Evolutionary conservation across 1,140 invertebrate species (phyloP).

Genomic region (Hydropsyche tenuis): DNA sequence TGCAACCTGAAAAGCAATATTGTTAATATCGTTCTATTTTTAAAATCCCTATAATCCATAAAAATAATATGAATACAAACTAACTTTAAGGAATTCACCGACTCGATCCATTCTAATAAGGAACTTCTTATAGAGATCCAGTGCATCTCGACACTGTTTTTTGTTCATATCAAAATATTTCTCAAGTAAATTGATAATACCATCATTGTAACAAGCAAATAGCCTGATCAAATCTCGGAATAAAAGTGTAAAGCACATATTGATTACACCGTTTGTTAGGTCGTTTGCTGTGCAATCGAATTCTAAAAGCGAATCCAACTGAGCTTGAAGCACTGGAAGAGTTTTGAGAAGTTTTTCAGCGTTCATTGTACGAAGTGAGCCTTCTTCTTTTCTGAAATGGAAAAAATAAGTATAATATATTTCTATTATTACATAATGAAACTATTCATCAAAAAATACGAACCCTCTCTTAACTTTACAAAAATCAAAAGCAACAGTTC

Average conservation of each 20-base stretch:
- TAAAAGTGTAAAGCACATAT: constrained; percentile 97
- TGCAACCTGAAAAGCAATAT: constrained; percentile 56
- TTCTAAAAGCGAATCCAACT: constrained; percentile 94
- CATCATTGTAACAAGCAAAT: constrained; percentile 99
- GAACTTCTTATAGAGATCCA: constrained; percentile 99
- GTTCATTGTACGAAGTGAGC: constrained; percentile 94
- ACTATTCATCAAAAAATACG: constrained; percentile 54
- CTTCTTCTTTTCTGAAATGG: constrained; percentile 89
- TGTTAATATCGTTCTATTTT: background rate
- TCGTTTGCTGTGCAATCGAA: constrained; percentile 98
- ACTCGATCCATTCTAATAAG: constrained; percentile 98
- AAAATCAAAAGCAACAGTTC: constrained; percentile 98
- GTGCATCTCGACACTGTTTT: constrained; percentile 95
- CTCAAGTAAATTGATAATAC: constrained; percentile 98
- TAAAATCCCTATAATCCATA: constrained; percentile 14
- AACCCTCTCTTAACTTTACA: constrained; percentile 99
- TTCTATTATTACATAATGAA: background rate
- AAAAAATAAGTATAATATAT: constrained; percentile 27
- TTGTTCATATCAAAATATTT: constrained; percentile 99
- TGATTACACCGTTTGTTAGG: constrained; percentile 97
- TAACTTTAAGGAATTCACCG: constrained; percentile 93
- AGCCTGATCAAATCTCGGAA: constrained; percentile 98
- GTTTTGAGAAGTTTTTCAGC: constrained; percentile 97
- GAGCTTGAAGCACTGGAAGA: constrained; percentile 91
- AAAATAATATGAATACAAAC: background rate